Conservation (phyloP, 2,888 invertebrate genomes). For the Rhagonycha fulva region DNA sequence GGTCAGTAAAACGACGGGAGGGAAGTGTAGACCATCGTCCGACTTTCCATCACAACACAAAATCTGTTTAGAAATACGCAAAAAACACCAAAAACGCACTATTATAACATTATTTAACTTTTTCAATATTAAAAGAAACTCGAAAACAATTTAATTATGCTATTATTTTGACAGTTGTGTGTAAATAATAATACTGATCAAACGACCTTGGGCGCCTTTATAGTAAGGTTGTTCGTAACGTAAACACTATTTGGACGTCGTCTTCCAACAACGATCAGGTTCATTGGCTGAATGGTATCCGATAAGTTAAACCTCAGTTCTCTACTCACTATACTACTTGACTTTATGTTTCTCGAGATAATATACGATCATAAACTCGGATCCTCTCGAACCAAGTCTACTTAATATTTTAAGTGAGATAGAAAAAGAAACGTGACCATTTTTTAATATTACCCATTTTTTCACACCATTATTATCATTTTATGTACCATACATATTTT, state of each 20-base stretch:
- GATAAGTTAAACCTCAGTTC: conserved; percentile 25
- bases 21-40: conserved; percentile 43
- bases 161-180: conserved; percentile 4
- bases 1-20: conserved; percentile 38
- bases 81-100: conserved; percentile 43
- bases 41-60: conserved; percentile 51
- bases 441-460: no score
- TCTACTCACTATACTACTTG: conserved; percentile 13
- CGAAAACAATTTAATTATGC: conserved; percentile 15
- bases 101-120: conserved; percentile 13
- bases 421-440: not conserved
- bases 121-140: not conserved
- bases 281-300: conserved; percentile 40
- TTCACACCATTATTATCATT: no score
- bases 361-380: conserved; percentile 14
- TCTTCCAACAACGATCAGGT: conserved; percentile 36
- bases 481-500: not conserved
- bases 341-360: conserved; percentile 21
- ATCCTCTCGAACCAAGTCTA: conserved; percentile 7
- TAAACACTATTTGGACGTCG: conserved; percentile 33
- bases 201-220: conserved; percentile 37
- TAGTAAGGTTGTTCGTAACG: conserved; percentile 39
- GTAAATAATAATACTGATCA: conserved; percentile 24
- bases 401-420: conserved; percentile 13
- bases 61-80: conserved; percentile 47